A percentile compares a stretch with the other conserved stretches of the same genome.
Evolutionary conservation across 1,140 invertebrate species (phyloP).

Genomic region (Cyphomyrmex costatus): DNA sequence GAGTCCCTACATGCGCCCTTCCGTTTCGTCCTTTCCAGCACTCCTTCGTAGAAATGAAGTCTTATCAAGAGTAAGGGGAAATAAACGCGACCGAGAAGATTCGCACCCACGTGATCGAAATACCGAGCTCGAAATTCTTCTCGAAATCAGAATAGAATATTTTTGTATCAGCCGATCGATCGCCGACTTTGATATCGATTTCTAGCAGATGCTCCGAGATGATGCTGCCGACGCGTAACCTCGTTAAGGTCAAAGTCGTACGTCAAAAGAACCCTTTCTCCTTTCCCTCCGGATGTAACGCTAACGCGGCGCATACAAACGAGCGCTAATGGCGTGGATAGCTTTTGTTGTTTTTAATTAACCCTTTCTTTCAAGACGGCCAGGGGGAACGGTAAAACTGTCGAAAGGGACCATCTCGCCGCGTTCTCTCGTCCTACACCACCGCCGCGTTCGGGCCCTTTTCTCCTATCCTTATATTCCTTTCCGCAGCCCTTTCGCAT

Average conservation of each 20-base stretch:
- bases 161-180: constrained; percentile 19
- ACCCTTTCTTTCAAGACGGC: constrained; percentile 86
- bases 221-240: constrained; percentile 47
- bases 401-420: constrained; percentile 70
- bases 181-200: constrained; percentile 26
- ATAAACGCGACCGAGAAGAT: neutral
- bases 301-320: constrained; percentile 86
- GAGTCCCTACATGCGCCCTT: neutral
- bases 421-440: constrained; percentile 67
- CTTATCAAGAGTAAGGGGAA: constrained; percentile 28
- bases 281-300: constrained; percentile 77
- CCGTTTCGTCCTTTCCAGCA: constrained; percentile 8
- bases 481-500: constrained; percentile 58
- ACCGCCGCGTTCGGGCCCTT: constrained; percentile 22
- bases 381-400: constrained; percentile 80
- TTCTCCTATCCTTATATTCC: constrained; percentile 63
- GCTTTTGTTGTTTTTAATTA: constrained; percentile 88
- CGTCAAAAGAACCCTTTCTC: constrained; percentile 66
- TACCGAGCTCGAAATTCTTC: neutral
- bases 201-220: constrained; percentile 21
- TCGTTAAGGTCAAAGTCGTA: constrained; percentile 78
- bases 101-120: neutral
- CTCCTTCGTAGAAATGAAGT: constrained; percentile 28
- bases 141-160: neutral
- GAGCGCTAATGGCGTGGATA: constrained; percentile 86